Evolutionary conservation across 2,888 invertebrate genomes (phyloP), one percentile per base, ranked within the genome.

Genomic region (Orthosia cruda): DNA sequence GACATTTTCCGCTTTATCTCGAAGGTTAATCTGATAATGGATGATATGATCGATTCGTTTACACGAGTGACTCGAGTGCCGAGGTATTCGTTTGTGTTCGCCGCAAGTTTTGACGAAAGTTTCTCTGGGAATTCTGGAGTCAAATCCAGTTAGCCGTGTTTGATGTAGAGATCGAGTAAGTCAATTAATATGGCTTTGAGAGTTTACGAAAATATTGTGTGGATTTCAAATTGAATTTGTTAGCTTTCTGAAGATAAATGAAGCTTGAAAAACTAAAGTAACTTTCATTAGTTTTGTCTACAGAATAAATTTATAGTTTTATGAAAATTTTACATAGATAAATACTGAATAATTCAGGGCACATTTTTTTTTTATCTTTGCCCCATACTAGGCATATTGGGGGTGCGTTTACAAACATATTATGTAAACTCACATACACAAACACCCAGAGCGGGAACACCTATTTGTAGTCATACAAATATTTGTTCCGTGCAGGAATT

Each of bases 41-140:
- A 89, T 89, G 82, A 82, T 63, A 81, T 89, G 89, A 90, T 87
- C 86, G 90, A 90, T 89, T 73, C 81, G 77, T 80, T 86, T 80
- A 80, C 86, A 80, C 85, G 77, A 87, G 80, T 55, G 66, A 20
- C 61, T 84, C 77, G 76, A 86, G 73, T 72, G 64, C 47, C 54
- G 49, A 40, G 67, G 71, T 77, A 79, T 79, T 77, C 80, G 86
- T 86, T 87, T 87, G 85, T 80, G 77, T 77, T 82, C 26, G 68
- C 80, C 77, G 87, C 80, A 79, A 77, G 66, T 72, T 83, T 74
- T 69, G 71, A 65, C 65, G 45, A 72, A 82, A 85, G 76, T 81
- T 75, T 49, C 32, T 55, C 63, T 12, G 61, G 63, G 80, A 76
- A 78, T 71, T 49, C 68, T 47, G 26, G 40, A 72, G 59, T 57